These are phyloP conservation scores for Gopherus evgoodei DNA, from an alignment of 2,113 vertebrate genomes.

Conservation along the genomic window DNA sequence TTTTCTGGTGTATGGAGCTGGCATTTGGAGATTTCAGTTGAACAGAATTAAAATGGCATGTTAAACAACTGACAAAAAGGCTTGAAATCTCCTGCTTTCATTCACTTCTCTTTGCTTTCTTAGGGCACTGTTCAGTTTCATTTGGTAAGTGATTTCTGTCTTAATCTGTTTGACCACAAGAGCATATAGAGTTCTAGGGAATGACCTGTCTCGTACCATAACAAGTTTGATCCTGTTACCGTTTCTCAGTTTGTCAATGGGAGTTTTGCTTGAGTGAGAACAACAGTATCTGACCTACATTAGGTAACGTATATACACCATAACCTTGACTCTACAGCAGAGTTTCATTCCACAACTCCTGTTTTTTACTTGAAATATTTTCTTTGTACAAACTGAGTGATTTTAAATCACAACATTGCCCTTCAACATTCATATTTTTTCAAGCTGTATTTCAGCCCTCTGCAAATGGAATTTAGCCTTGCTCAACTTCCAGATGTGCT, in stretches of 20 bases:
- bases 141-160: not conserved
- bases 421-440: not conserved
- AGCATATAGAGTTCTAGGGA: not conserved
- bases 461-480: not conserved
- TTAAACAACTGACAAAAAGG: not conserved
- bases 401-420: not conserved
- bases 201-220: accelerated
- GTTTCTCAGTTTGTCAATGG: not conserved
- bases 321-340: not conserved
- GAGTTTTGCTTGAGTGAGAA: not conserved
- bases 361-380: not conserved
- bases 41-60: not conserved
- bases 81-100: not conserved
- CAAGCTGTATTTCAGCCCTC: not conserved
- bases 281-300: not conserved
- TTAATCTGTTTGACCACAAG: not conserved
- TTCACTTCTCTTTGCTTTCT: not conserved
- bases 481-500: not conserved
- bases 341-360: not conserved
- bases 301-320: not conserved
- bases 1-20: not conserved
- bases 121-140: not conserved
- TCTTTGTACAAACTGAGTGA: not conserved
- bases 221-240: not conserved
- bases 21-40: not conserved